Conservation (phyloP, 2,797 vertebrate species). For the Micrastur ruficollis region DNA sequence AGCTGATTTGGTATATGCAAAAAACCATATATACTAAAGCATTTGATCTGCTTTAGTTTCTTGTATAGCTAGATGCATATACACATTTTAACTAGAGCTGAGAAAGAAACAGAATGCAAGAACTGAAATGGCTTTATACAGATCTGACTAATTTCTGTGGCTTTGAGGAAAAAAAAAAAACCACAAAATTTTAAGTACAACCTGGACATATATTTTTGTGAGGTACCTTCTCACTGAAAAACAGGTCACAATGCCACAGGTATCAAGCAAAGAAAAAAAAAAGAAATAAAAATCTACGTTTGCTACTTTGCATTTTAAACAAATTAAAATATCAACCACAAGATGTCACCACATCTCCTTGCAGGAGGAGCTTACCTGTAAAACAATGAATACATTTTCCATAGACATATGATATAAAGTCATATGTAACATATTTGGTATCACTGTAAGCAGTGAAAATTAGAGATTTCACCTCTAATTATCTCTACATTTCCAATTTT, state of each 20-base stretch:
- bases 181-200: neutral
- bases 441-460: neutral
- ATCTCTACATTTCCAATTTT: neutral
- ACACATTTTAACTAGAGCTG: neutral
- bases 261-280: neutral
- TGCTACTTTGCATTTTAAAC: neutral
- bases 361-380: neutral
- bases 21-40: neutral
- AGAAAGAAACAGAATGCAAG: neutral
- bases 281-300: neutral
- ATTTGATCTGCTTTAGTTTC: neutral
- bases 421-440: neutral
- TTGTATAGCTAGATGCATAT: neutral
- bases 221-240: neutral
- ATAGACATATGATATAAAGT: neutral
- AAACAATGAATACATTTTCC: neutral
- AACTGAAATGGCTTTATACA: neutral
- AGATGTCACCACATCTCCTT: conserved; percentile 64
- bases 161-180: neutral
- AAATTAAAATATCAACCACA: conserved; percentile 35
- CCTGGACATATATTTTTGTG: neutral
- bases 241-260: neutral
- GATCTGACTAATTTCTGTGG: neutral
- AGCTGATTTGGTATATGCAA: neutral
- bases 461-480: neutral